Conservation (phyloP, 1,140 invertebrate species). For the Zaprionus tsacasi region DNA sequence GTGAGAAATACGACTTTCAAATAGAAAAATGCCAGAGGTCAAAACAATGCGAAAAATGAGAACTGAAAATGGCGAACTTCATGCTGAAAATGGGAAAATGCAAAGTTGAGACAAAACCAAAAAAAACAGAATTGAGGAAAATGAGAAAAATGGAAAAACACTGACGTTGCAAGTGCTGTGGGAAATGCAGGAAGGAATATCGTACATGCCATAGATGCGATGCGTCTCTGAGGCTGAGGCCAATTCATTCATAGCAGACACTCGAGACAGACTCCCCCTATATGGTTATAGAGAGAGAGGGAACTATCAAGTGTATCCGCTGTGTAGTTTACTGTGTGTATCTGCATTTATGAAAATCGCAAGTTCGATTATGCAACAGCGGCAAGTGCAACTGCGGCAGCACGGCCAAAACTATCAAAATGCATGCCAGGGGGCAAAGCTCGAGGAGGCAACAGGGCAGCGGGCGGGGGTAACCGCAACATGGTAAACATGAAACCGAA, state of each 20-base stretch:
- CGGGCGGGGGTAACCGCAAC: conserved; percentile 54
- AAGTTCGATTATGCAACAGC: conserved; percentile 67
- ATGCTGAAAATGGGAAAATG: background rate
- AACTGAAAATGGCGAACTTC: background rate
- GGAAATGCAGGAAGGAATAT: conserved; percentile 18
- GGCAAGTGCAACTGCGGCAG: conserved; percentile 11
- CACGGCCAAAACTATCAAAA: conserved; percentile 58
- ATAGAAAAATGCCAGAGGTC: conserved; percentile 49
- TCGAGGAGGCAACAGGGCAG: conserved; percentile 25
- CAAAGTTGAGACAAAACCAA: background rate
- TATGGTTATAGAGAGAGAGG: no score
- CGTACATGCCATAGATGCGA: conserved; percentile 8
- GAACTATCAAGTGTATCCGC: conserved; percentile 16
- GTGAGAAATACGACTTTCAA: conserved; percentile 19
- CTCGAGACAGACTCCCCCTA: conserved; percentile 23
- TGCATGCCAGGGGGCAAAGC: conserved; percentile 64
- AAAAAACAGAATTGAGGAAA: conserved; percentile 40
- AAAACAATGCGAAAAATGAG: conserved; percentile 18
- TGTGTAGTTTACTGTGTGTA: conserved; percentile 33
- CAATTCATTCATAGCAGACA: conserved; percentile 58
- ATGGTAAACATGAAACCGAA: conserved; percentile 78
- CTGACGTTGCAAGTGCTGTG: background rate
- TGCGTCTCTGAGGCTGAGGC: conserved; percentile 10
- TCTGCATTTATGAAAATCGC: conserved; percentile 71
- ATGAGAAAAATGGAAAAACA: conserved; percentile 14